Conservation (phyloP, 2,888 invertebrate species). For the Hybos culiciformis region DNA sequence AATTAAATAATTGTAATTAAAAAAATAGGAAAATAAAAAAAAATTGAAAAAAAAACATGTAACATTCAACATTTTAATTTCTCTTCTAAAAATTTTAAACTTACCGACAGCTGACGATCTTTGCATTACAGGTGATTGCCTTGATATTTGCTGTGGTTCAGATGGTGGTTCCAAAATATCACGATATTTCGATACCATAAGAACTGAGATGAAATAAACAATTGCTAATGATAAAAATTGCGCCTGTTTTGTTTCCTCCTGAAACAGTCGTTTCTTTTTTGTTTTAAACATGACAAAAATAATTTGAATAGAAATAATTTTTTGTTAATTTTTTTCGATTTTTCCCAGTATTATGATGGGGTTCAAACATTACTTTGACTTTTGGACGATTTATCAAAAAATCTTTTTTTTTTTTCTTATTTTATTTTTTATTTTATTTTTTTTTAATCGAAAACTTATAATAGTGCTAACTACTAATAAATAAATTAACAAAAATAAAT, state of each 20-base stretch:
- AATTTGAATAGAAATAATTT: no score
- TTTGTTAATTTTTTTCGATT: no score
- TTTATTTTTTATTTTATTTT: no score
- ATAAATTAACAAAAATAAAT: no score
- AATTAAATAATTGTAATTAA: neutral
- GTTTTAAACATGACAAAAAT: neutral
- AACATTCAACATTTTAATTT: neutral
- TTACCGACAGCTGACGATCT: constrained; percentile 36
- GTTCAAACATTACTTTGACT: no score
- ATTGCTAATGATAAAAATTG: constrained; percentile 98
- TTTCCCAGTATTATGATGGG: no score
- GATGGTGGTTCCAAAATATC: constrained; percentile 94
- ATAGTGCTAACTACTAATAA: no score
- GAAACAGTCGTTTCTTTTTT: constrained; percentile 27
- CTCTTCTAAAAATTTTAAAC: constrained; percentile 12
- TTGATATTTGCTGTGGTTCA: constrained; percentile 47
- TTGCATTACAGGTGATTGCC: constrained; percentile 41
- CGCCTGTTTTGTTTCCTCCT: constrained; percentile 99
- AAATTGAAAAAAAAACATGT: neutral
- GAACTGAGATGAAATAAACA: constrained; percentile 97
- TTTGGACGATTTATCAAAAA: no score
- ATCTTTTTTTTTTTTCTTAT: no score
- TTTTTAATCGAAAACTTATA: no score
- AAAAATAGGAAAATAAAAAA: neutral
- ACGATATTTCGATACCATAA: constrained; percentile 99